A percentile compares a stretch with the other conserved stretches of the same genome.
Evolutionary conservation across 1,140 invertebrate genomes (phyloP).

Genomic region (Calosoma granatense): DNA sequence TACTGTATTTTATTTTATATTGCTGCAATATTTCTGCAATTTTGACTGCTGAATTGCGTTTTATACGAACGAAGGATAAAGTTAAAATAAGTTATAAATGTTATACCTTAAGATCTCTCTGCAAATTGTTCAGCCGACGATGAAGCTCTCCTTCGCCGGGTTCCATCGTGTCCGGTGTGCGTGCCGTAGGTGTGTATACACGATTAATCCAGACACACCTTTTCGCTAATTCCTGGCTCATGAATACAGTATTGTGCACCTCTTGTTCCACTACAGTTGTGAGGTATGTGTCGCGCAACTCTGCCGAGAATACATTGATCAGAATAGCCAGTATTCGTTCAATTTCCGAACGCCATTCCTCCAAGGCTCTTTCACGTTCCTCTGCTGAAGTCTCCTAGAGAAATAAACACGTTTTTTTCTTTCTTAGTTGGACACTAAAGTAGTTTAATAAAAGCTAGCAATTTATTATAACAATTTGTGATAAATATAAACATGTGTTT

Average conservation of each 20-base stretch:
- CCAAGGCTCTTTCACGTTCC: slow-evolving; percentile 37
- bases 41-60: too few relatives aligned
- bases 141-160: slow-evolving; percentile 49
- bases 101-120: slow-evolving; percentile 56
- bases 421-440: too few relatives aligned
- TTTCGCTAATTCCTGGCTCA: slow-evolving; percentile 61
- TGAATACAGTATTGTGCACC: slow-evolving; percentile 66
- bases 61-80: too few relatives aligned
- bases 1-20: too few relatives aligned
- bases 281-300: slow-evolving; percentile 65
- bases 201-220: slow-evolving; percentile 63
- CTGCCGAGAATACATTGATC: slow-evolving; percentile 56
- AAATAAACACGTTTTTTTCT: background rate
- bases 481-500: too few relatives aligned
- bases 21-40: too few relatives aligned
- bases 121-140: slow-evolving; percentile 54
- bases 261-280: slow-evolving; percentile 71
- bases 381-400: slow-evolving; percentile 28
- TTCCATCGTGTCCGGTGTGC: slow-evolving; percentile 36
- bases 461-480: too few relatives aligned
- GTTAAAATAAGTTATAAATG: background rate
- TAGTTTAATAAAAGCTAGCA: too few relatives aligned
- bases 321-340: slow-evolving; percentile 56
- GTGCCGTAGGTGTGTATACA: slow-evolving; percentile 37
- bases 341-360: slow-evolving; percentile 47